Base-by-base conservation (phyloP, 2,113 vertebrate genomes). In the Gnathonemus longibarbis region DNA sequence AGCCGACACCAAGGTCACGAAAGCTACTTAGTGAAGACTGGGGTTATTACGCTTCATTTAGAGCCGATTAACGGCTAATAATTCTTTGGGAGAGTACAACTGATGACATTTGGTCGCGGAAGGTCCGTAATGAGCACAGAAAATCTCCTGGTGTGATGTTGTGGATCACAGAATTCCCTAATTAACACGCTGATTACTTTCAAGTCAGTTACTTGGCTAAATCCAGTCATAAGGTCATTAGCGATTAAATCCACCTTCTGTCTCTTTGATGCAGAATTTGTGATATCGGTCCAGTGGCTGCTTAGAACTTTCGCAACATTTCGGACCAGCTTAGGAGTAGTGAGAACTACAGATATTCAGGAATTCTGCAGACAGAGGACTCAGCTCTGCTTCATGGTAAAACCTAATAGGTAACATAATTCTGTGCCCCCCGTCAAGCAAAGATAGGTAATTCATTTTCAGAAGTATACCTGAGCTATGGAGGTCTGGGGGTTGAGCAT, bases 401-500 rank as follows among this genome's bases (percentile, higher is more conserved):
- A 77, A 31, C 4, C 1, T 77, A 80, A 77, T 27, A 27, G 2
- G 9, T 1, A 66, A 27, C n/a, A 9, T 27, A 27, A 62, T 62
- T 62, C 8, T n/a, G 62, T 3, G 21, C n/a, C n/a, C 62, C n/a
- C 10, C 31, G 62, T 27, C 62, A 70, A 19, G 9, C 27, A 70
- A 31, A 31, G 62, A 56, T 56, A 21, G 3, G 27, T n/a, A 9
- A 80, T 42, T 80, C 4, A 42, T 84, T 48, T 46, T 10, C 83
- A 84, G 24, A 84, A 46, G 45, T 6, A 0, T 50, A 99, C 98
- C 97, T 99, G 97, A 70, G 98, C 98, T n/a, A 99, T 7, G 7
- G 97, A 98, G 17, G 97, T 97, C 94, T 98, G 97, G 1, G 98
- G 98, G 90, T 97, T 98, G 46, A 98, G 94, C 86, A 98, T 0